Base-by-base conservation (phyloP, 1,140 invertebrate species). In the Parasteatoda tepidariorum region DNA sequence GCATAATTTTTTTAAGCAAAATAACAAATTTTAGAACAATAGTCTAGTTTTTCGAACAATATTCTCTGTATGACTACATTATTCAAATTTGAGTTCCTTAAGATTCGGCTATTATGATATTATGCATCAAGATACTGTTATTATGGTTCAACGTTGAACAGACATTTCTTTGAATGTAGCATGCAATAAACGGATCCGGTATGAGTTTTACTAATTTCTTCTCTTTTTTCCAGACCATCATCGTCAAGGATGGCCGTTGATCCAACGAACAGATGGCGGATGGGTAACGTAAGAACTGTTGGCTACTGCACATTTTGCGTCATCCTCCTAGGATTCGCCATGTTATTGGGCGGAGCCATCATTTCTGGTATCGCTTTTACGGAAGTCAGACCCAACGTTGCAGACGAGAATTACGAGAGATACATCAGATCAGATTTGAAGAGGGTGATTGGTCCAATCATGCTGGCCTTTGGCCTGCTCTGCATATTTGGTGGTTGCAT, bases 401-500 rank as follows among this genome's bases (percentile, higher is more conserved):
- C 84, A 55, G 87, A 87, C 67, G 85, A 86, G 66, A 87, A 87
- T 41, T 87, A 87, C 75, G 81, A 87, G 18, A 38, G 87, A 31
- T 87, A 86, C 82, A 76, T 86, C 26, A 85, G 87, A 3, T 75
- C 87, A 0, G 85, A 87, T 61, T 62, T 85, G 9, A 84, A 79
- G 64, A 33, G 87, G 24, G 66, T 87, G 13, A 64, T 87, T 2
- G 86, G 86, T 68, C 86, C 86, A 5, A 84, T 86, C 38, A 67
- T 85, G 57, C 57, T 86, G 31, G 55, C 64, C 0, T 86, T 85
- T 24, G 86, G 85, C 34, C 66, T 66, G 13, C 68, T 86, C 11
- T 75, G 86, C 57, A 75, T 86, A 22, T 61, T 86, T 26, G 84
- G 79, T 0, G 82, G 85, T 11, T 86, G 86, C 78, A 55, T 57